Evolutionary conservation across 2,113 vertebrate genomes (phyloP).

Genomic region (Pygoscelis antarcticus): DNA sequence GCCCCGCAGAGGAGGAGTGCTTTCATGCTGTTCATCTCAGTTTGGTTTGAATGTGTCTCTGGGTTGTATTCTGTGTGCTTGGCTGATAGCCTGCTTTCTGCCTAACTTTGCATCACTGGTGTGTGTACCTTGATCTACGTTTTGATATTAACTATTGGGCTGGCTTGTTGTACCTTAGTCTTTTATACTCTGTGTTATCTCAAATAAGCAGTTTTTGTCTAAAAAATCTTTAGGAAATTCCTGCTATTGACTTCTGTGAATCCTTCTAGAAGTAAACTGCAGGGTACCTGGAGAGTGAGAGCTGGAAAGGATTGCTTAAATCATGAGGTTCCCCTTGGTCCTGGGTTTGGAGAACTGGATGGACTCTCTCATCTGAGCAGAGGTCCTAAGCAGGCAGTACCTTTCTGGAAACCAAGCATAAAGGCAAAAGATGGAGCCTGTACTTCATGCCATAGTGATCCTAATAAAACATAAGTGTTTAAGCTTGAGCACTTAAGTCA

Average conservation of each 20-base stretch:
- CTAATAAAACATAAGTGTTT: neutral
- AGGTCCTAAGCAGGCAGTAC: neutral
- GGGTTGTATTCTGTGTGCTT: neutral
- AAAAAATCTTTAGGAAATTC: neutral
- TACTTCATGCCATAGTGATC: neutral
- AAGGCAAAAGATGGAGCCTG: neutral
- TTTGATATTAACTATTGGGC: neutral
- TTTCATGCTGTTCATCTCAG: neutral
- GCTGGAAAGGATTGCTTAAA: neutral
- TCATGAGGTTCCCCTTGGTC: neutral
- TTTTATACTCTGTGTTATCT: neutral
- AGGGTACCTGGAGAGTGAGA: neutral
- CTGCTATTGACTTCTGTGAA: neutral
- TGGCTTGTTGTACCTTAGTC: neutral
- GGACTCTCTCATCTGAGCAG: neutral
- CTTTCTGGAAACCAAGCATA: neutral
- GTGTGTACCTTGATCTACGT: neutral
- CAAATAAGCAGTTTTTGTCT: neutral
- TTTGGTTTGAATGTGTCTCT: fast-evolving
- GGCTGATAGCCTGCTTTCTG: neutral
- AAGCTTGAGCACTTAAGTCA: neutral
- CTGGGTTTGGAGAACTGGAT: neutral
- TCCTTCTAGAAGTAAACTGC: neutral
- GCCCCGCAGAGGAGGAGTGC: fast-evolving
- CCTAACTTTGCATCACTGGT: fast-evolving